Percentiles rank a stretch among this genome's conserved stretches.
Evolutionary conservation across 2,888 invertebrate species (phyloP).

Genomic region (Pristionchus japonicus): DNA sequence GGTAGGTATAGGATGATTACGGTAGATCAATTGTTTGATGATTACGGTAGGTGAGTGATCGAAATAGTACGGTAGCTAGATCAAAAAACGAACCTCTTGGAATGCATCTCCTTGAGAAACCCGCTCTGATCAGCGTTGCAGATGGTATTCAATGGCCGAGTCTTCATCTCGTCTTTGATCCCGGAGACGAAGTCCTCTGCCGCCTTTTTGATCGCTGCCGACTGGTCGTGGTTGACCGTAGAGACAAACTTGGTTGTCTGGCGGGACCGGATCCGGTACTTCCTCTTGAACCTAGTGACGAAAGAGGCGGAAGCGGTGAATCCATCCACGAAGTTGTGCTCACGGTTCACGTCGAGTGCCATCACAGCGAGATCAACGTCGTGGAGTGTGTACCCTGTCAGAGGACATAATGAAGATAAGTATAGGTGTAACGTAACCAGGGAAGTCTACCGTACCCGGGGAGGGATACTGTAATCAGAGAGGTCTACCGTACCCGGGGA

Average conservation of each 20-base stretch:
- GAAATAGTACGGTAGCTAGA: too few species aligned
- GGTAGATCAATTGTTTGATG: too few species aligned
- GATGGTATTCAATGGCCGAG: background rate
- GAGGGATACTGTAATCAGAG: background rate
- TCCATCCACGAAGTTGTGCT: background rate
- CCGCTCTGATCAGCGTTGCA: conserved; percentile 10
- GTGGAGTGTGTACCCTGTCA: background rate
- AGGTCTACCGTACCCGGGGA: background rate
- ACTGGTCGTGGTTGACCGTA: background rate
- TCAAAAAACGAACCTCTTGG: background rate
- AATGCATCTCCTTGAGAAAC: conserved; percentile 14
- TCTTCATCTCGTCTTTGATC: background rate
- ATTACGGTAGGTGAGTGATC: background rate
- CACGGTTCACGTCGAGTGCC: background rate
- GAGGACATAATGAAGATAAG: background rate
- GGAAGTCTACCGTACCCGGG: background rate
- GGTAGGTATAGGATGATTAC: background rate
- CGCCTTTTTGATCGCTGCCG: background rate
- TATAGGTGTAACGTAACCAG: background rate
- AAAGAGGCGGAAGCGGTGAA: background rate
- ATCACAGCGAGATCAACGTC: background rate
- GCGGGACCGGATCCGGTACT: background rate
- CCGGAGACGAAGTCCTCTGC: background rate
- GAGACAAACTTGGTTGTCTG: background rate
- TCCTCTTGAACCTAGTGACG: background rate